Evolutionary conservation across 2,888 invertebrate species (phyloP).

Genomic region (Diadegma fenestrale): DNA sequence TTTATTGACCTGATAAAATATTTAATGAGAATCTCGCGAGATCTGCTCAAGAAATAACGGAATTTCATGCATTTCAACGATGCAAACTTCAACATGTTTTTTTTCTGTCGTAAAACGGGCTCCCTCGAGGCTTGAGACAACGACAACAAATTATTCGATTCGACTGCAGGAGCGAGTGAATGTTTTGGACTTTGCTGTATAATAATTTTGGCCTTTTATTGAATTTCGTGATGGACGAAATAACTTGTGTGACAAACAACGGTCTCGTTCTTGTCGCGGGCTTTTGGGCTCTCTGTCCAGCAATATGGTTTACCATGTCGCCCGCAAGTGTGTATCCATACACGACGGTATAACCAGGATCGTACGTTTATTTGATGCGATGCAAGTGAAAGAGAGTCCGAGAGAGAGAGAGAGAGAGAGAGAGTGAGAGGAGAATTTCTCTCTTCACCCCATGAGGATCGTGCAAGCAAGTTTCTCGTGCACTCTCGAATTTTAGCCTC

Average conservation of each 20-base stretch:
- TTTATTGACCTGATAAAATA: no score
- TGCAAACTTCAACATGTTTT: no score
- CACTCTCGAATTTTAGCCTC: conserved; percentile 57
- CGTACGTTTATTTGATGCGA: conserved; percentile 21
- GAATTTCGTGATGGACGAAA: conserved; percentile 37
- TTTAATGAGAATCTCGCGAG: no score
- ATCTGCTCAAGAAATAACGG: no score
- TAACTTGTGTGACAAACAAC: conserved; percentile 34
- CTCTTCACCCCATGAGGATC: conserved; percentile 49
- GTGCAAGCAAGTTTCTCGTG: conserved; percentile 22
- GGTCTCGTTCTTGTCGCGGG: conserved; percentile 3
- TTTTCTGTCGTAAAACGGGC: no score
- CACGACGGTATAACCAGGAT: conserved; percentile 28
- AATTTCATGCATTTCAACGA: no score
- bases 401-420: conserved; percentile 2
- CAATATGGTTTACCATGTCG: conserved; percentile 45
- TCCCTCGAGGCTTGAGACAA: neutral
- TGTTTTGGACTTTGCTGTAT: neutral
- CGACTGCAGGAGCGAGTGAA: neutral
- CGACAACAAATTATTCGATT: no score
- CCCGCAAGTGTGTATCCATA: conserved; percentile 25
- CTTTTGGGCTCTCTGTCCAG: conserved; percentile 39
- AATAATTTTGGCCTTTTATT: conserved; percentile 35
- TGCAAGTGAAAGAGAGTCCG: conserved; percentile 16
- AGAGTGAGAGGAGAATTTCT: neutral